A percentile compares a stretch with the other conserved stretches of the same genome.
phyloP scores from a whole-genome alignment of 1,140 invertebrate genomes.

The Nasonia giraulti region DNA sequence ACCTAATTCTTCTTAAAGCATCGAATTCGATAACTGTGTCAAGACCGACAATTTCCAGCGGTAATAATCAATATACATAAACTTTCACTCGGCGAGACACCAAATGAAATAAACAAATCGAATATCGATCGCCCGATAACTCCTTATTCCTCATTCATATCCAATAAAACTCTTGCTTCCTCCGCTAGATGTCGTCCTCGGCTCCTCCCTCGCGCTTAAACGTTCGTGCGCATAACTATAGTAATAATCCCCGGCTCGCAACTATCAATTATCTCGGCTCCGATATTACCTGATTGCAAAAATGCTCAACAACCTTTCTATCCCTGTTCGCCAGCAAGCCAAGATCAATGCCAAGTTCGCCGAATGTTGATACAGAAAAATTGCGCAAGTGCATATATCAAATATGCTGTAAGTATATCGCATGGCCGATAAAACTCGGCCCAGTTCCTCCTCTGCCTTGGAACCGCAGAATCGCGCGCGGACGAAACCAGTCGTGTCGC shows the following conservation, averaged over 20 bases:
- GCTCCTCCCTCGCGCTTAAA: not conserved
- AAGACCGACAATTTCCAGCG: no score
- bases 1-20: no score
- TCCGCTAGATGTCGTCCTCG: not conserved
- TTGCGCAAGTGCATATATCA: not conserved
- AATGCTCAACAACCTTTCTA: not conserved
- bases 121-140: not conserved
- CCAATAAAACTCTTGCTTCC: not conserved
- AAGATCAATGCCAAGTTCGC: not conserved
- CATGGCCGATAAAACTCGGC: not conserved
- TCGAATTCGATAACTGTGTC: no score
- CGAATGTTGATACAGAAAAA: not conserved
- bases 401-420: no score
- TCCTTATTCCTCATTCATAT: not conserved
- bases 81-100: no score
- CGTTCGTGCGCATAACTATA: not conserved
- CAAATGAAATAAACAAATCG: no score
- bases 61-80: no score
- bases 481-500: conserved; percentile 39
- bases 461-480: not conserved
- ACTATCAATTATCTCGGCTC: not conserved
- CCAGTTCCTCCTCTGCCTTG: not conserved
- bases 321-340: no score
- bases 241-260: not conserved
- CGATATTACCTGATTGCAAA: not conserved